Base-by-base conservation (phyloP, 2,888 invertebrate species). In the Pseudanteris insignis region DNA sequence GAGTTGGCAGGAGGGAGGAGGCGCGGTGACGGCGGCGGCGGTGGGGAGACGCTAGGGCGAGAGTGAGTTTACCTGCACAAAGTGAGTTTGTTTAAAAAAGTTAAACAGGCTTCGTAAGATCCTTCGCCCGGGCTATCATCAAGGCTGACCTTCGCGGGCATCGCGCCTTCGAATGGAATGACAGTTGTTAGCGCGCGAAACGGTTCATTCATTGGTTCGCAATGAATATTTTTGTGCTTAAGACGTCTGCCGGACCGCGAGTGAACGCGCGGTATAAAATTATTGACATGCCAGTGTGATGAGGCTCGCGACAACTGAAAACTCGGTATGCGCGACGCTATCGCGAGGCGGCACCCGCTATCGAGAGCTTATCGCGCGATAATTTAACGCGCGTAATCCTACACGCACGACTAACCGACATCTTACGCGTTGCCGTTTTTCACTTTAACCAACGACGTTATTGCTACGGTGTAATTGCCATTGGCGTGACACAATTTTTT, bases 261-360 rank as follows among this genome's bases (percentile, higher is more conserved):
- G 50, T 33, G 40, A 11, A 44, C 43, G 14, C 21, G 53, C 54
- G 54, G 66, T 64, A 51, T 66, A 66, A n/a, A n/a, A n/a, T n/a
- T n/a, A n/a, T 69, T 63, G 70, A 67, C 72, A 70, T 68, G 70
- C 48, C 63, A 37, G 60, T 46, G 64, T 58, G 64, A 63, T 65
- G 67, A 53, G 67, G n/a, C n/a, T n/a, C n/a, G 63, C 46, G 69
- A 66, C n/a, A 8, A 9, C 62, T 64, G 67, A 68, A 68, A 70
- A 74, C 76, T 74, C 67, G 73, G 75, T 72, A 74, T 74, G 73
- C 63, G 59, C 55, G 68, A 74, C 67, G 65, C 67, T 68, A 66
- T 58, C 58, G 46, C 14, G 11, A 29, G 43, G 60, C 55, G 67
- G 55, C 70, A 68, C 68, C 72, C 70, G 75, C 74, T 76, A 76